Evolutionary conservation across 1,140 invertebrate genomes (phyloP), one percentile per base, ranked within the genome.

Genomic region (Pantala flavescens): DNA sequence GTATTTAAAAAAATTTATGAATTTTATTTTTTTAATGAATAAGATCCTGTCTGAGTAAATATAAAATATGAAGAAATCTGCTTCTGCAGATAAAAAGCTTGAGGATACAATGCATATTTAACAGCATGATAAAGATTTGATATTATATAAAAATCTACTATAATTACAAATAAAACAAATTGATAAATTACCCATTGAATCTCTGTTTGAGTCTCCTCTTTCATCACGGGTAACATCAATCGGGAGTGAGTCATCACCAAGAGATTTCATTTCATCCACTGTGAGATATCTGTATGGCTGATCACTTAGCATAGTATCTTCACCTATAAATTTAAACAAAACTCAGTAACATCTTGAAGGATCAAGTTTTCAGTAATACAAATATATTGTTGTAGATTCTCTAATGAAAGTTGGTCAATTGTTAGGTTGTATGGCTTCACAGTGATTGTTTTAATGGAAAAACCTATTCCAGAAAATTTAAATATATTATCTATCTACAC

Each of bases 141-240:
- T n/a, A n/a, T n/a, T n/a, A n/a, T n/a, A n/a, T n/a, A n/a, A n/a
- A n/a, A n/a, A n/a, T n/a, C n/a, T n/a, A n/a, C n/a, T n/a, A n/a
- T n/a, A n/a, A n/a, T n/a, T n/a, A n/a, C n/a, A n/a, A n/a, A n/a
- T n/a, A n/a, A n/a, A n/a, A n/a, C n/a, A n/a, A n/a, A n/a, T n/a
- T n/a, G 28, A 36, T 36, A 76, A 75, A 76, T 74, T 43, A 79
- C 78, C 78, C 76, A 76, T 77, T n/a, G 74, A 79, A 74, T 80
- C 77, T 55, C 77, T 83, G 79, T 86, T 87, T 73, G 84, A 83
- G 74, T 91, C 90, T 16, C 90, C 87, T 14, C 91, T 87, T 81
- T 96, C 94, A 79, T 97, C 94, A 76, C 93, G 88, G 0, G 93
- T 95, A 12, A 96, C 94, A 80, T 97, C 94, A 78, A 96, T 96